Percentiles rank a stretch among this genome's conserved stretches.
Conservation (phyloP, 1,140 invertebrate genomes). For the Ctenoplectra terminalis region DNA sequence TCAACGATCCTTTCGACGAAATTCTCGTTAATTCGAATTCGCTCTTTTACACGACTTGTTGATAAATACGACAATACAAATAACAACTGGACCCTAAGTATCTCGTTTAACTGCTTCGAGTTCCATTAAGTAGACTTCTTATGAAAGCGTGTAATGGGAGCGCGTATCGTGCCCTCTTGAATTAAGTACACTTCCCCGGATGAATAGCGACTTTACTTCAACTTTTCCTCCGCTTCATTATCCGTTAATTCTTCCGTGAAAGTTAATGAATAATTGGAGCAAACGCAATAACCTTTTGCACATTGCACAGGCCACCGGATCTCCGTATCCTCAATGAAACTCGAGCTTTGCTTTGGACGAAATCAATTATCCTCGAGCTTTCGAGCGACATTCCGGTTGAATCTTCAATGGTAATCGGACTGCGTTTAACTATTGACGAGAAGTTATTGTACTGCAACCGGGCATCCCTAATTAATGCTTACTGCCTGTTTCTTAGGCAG, state of each 20-base stretch:
- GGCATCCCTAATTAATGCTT: no score
- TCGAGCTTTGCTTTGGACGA: not conserved
- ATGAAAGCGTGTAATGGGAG: conserved; percentile 2
- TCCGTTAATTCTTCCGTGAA: conserved; percentile 13
- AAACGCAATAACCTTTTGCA: conserved; percentile 30
- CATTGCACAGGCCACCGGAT: not conserved
- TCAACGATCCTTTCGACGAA: no score
- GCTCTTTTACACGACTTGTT: not conserved
- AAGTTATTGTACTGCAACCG: no score
- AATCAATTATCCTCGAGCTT: not conserved
- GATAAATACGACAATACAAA: conserved; percentile 8
- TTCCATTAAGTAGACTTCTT: not conserved
- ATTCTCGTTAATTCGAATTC: no score
- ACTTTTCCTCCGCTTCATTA: conserved; percentile 15
- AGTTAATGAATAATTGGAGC: conserved; percentile 32
- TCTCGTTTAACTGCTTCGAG: not conserved
- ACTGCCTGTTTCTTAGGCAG: no score
- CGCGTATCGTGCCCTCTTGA: conserved; percentile 9
- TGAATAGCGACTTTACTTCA: conserved; percentile 6
- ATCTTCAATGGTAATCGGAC: no score
- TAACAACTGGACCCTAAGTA: not conserved
- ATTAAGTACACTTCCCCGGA: conserved; percentile 1
- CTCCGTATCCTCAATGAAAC: not conserved
- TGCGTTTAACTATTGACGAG: no score
- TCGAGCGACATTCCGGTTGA: no score